phyloP scores from a whole-genome alignment of 2,888 invertebrate species.

The Spilarctia lutea region DNA sequence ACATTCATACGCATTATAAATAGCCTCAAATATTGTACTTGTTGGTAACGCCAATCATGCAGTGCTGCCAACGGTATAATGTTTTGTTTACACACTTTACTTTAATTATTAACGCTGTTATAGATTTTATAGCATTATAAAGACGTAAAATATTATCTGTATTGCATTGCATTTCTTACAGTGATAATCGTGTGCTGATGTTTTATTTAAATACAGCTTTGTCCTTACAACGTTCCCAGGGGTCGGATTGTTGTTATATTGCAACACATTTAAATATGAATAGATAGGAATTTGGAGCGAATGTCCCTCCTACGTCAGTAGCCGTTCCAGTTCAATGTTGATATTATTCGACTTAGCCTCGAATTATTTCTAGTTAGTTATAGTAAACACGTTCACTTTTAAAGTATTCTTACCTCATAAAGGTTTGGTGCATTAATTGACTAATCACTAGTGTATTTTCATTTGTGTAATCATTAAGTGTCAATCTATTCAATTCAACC shows the following conservation, averaged over 20 bases:
- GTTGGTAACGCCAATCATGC: slow-evolving; percentile 61
- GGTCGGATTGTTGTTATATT: slow-evolving; percentile 36
- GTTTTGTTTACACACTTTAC: slow-evolving; percentile 69
- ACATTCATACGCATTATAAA: slow-evolving; percentile 55
- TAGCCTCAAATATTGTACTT: slow-evolving; percentile 55
- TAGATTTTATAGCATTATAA: slow-evolving; percentile 26
- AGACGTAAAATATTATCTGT: slow-evolving; percentile 8
- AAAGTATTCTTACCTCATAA: slow-evolving; percentile 4
- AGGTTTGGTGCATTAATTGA: background rate
- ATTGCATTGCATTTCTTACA: slow-evolving; percentile 20
- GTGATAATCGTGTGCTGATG: slow-evolving; percentile 4
- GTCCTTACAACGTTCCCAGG: slow-evolving; percentile 22
- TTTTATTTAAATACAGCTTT: slow-evolving; percentile 9
- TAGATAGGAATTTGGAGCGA: slow-evolving; percentile 61
- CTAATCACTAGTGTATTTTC: background rate
- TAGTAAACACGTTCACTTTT: slow-evolving; percentile 38
- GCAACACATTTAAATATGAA: slow-evolving; percentile 45
- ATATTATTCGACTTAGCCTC: slow-evolving; percentile 67
- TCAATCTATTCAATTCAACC: slow-evolving; percentile 24
- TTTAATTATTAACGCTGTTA: slow-evolving; percentile 40
- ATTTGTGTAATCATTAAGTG: background rate
- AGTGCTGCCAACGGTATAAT: slow-evolving; percentile 66
- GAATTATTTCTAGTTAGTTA: slow-evolving; percentile 61
- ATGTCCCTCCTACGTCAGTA: slow-evolving; percentile 65
- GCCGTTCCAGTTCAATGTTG: slow-evolving; percentile 68